Conservation (phyloP, 2,113 vertebrate species). For the Protomyctophum bolini region DNA sequence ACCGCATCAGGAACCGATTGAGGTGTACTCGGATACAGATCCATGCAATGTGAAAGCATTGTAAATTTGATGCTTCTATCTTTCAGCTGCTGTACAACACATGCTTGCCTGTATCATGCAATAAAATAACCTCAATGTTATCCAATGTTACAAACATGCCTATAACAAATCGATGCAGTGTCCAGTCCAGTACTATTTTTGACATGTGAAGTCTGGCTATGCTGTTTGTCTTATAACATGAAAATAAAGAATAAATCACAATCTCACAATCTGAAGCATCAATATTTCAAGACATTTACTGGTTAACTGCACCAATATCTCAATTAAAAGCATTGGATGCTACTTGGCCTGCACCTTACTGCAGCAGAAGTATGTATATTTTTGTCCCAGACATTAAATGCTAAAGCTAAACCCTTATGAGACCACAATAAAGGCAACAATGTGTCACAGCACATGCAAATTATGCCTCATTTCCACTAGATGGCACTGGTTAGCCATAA, state of each 20-base stretch:
- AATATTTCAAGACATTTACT: no score
- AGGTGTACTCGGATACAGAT: no score
- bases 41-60: no score
- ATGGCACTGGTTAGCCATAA: slow-evolving; percentile 40
- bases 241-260: no score
- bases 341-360: neutral
- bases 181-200: no score
- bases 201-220: no score
- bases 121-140: neutral
- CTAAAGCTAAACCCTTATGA: neutral
- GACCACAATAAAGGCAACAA: neutral
- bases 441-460: neutral
- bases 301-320: neutral
- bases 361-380: neutral
- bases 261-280: no score
- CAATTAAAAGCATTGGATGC: neutral
- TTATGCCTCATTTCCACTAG: slow-evolving; percentile 37
- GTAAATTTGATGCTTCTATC: neutral
- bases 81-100: slow-evolving; percentile 22
- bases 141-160: neutral
- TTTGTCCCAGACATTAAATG: neutral
- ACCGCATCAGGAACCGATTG: no score
- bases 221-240: no score
- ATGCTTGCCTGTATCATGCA: no score
- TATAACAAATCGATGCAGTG: no score